Evolutionary conservation across 2,888 invertebrate genomes (phyloP), one percentile per base, ranked within the genome.

Genomic region (Tipula helvola): DNA sequence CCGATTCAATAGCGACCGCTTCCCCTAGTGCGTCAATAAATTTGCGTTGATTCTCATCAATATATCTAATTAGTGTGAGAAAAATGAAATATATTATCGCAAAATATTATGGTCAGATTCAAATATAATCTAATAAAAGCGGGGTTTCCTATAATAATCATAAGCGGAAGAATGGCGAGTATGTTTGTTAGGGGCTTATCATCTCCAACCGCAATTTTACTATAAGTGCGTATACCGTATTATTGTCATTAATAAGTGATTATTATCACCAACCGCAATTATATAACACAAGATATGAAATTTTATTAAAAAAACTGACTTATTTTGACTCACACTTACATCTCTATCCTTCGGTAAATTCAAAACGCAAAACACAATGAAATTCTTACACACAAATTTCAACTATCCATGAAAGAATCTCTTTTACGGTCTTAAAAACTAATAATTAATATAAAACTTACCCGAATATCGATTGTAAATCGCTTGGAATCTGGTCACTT

Each of bases 1-100:
- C 98, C 5, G 98, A 98, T 89, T 96, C 96, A 89, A 99, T 99
- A 3, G 96, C 97, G 39, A 99, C 98, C 1, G 96, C 97, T 90
- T 97, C 96, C 87, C 93, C 93, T 87, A 99, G 92, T 88, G 95
- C 94, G 86, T 95, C 92, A 87, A 99, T 96, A 90, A 96, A 99
- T 86, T 93, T 93, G 2, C 91, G 90, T 90, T 95, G 94, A 90
- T 98, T 95, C 85, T 93, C 92, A 90, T 98, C 98, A 87, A 99
- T 95, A 89, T 95, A 94, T 85, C 96, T 97, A 36, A 85, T 86
- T 2, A 39, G n/a, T 52, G 5, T 52, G 52, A 52, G 13, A 52
- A 71, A 71, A 71, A 8, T 10, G 10, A 10, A 52, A 52, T 44
- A 44, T 44, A 7, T 16, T 52, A 52, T 52, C 52, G 16, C 16